These are phyloP conservation scores for Cyprinodon tularosa DNA, from an alignment of 2,113 vertebrate genomes.

Conservation along the genomic window DNA sequence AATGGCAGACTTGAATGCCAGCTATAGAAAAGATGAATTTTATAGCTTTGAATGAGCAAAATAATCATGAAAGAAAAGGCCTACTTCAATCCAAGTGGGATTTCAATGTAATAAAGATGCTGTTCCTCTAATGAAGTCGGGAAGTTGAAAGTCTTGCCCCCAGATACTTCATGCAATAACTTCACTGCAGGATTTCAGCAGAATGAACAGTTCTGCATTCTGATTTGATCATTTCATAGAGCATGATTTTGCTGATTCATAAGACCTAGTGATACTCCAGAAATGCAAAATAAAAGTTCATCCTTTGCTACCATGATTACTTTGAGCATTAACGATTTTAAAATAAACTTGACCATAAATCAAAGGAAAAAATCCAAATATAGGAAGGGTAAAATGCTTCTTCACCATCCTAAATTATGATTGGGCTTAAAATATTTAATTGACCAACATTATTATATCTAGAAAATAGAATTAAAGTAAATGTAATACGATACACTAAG, in stretches of 20 bases:
- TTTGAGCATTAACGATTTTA: background rate
- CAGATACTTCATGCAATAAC: conserved; percentile 7
- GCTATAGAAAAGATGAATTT: background rate
- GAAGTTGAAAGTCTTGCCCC: conserved; percentile 9
- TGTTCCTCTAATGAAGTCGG: conserved; percentile 43
- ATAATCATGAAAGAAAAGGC: conserved; percentile 11
- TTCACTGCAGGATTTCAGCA: conserved; percentile 10
- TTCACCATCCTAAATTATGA: too few species aligned
- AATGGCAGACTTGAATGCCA: conserved; percentile 13
- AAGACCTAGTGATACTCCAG: background rate
- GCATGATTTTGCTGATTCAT: background rate
- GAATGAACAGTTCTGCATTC: background rate
- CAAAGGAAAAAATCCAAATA: background rate
- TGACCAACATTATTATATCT: too few species aligned
- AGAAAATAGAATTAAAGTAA: background rate
- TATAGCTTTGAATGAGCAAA: conserved; percentile 36
- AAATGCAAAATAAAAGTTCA: background rate
- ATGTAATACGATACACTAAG: background rate
- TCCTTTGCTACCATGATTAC: background rate
- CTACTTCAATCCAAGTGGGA: conserved; percentile 39
- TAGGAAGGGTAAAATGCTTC: background rate
- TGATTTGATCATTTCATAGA: background rate
- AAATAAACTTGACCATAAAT: background rate
- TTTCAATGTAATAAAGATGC: conserved; percentile 37
- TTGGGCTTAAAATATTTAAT: too few species aligned